Base-by-base conservation (phyloP, 2,888 invertebrate species). In the Acholoe squamosa region DNA sequence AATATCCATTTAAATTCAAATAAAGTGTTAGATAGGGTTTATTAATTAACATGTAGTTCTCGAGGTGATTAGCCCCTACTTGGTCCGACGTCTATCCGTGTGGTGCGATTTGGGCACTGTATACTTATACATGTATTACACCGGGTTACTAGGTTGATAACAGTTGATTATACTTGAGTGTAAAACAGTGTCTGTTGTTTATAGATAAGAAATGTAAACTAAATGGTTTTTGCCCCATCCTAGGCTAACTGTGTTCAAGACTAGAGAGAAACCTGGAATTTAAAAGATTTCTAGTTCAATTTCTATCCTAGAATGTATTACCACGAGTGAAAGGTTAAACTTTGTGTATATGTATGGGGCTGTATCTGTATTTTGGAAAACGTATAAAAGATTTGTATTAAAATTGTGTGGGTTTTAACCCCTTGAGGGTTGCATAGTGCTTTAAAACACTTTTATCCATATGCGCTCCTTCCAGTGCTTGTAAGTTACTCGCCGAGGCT, bases 121-220 rank as follows among this genome's bases (percentile, higher is more conserved):
- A 61, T n/a, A 61, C 61, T n/a, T 61, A n/a, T 61, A n/a, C 22
- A 19, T 61, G 14, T n/a, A n/a, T 61, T n/a, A 61, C 61, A 61
- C 61, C n/a, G 61, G 61, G 61, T 43, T 61, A 61, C 1, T 61
- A 61, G 61, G 61, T 19, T 61, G 14, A n/a, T n/a, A 3, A 61
- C 61, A 61, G n/a, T 61, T 61, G 10, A 61, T 61, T 3, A 61
- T 61, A 61, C 61, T 61, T 61, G 61, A 61, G 61, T 61, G n/a
- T 61, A 61, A n/a, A 14, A 54, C 19, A 61, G n/a, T n/a, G 19
- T 19, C 61, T 19, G 19, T n/a, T 61, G 61, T n/a, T 61, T n/a
- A 61, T 61, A 3, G n/a, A 61, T 61, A 61, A n/a, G 19, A n/a
- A 7, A 61, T 61, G 7, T n/a, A n/a, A 61, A n/a, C 61, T 19